These are phyloP conservation scores for Cydia amplana DNA, from an alignment of 1,140 invertebrate species.

Conservation along the genomic window DNA sequence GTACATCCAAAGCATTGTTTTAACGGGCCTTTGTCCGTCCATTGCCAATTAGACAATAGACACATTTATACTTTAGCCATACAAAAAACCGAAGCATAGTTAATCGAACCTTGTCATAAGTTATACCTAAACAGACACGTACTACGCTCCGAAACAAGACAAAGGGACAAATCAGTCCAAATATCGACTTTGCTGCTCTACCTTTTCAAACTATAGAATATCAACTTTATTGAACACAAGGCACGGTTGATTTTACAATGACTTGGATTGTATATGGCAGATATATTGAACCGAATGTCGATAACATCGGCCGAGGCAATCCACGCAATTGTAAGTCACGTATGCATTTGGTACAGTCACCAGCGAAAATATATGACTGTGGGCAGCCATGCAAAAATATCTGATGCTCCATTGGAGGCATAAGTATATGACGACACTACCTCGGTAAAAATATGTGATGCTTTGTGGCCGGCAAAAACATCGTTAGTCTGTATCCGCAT, in stretches of 20 bases:
- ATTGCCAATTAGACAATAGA: neutral
- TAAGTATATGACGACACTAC: too few species aligned
- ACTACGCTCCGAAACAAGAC: slow-evolving; percentile 18
- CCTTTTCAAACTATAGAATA: neutral
- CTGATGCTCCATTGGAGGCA: too few species aligned
- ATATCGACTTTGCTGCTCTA: neutral
- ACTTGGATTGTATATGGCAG: neutral
- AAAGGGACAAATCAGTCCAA: slow-evolving; percentile 17
- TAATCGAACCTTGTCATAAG: neutral
- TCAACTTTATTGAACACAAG: neutral
- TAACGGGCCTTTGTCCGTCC: neutral
- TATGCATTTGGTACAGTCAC: slow-evolving; percentile 26
- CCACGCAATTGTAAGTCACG: slow-evolving; percentile 23
- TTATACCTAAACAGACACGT: neutral
- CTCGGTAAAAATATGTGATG: too few species aligned
- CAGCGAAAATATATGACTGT: too few species aligned
- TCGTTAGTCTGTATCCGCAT: too few species aligned
- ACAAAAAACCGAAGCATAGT: neutral
- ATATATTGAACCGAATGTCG: slow-evolving; percentile 16
- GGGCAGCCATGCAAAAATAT: too few species aligned
- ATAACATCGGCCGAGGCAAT: slow-evolving; percentile 6
- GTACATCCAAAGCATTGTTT: neutral
- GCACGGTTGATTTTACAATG: neutral
- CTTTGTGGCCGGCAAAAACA: too few species aligned
- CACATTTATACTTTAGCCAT: neutral